Conservation (phyloP, 2,888 invertebrate genomes). For the Morpho helenor region DNA sequence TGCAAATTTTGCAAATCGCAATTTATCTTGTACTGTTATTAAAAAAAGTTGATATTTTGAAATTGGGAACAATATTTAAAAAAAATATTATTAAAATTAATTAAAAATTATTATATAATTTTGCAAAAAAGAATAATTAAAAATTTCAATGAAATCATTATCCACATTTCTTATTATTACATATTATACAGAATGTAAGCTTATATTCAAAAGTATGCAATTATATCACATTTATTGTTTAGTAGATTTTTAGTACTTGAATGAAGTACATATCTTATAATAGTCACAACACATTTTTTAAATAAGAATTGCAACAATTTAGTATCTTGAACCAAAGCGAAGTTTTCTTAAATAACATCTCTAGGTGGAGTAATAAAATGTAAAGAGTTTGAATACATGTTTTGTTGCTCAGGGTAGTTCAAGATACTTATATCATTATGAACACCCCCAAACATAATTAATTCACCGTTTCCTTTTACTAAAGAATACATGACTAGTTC, state of each 20-base stretch:
- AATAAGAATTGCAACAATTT: background rate
- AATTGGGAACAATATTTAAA: too few relatives aligned
- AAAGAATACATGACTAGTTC: slow-evolving; percentile 94
- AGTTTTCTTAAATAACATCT: slow-evolving; percentile 79
- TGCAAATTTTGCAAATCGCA: too few relatives aligned
- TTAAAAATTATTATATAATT: too few relatives aligned
- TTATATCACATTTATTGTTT: background rate
- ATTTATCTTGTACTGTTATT: too few relatives aligned
- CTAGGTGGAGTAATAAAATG: slow-evolving; percentile 87
- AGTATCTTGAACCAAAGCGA: slow-evolving; percentile 6
- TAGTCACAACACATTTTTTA: slow-evolving; percentile 24
- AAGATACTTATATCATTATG: slow-evolving; percentile 86
- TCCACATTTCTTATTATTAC: background rate
- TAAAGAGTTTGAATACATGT: slow-evolving; percentile 86
- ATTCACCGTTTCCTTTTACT: slow-evolving; percentile 93
- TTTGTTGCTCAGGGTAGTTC: slow-evolving; percentile 78
- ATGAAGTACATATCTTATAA: slow-evolving; percentile 5
- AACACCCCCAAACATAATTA: slow-evolving; percentile 98
- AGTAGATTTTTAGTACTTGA: background rate
- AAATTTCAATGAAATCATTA: background rate
- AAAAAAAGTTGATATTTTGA: too few relatives aligned
- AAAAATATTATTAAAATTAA: too few relatives aligned
- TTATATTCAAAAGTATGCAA: background rate
- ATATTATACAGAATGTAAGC: too few relatives aligned
- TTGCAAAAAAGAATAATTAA: background rate